Evolutionary conservation across 2,888 invertebrate species (phyloP), one percentile per base, ranked within the genome.

Genomic region (Andrena camellia): DNA sequence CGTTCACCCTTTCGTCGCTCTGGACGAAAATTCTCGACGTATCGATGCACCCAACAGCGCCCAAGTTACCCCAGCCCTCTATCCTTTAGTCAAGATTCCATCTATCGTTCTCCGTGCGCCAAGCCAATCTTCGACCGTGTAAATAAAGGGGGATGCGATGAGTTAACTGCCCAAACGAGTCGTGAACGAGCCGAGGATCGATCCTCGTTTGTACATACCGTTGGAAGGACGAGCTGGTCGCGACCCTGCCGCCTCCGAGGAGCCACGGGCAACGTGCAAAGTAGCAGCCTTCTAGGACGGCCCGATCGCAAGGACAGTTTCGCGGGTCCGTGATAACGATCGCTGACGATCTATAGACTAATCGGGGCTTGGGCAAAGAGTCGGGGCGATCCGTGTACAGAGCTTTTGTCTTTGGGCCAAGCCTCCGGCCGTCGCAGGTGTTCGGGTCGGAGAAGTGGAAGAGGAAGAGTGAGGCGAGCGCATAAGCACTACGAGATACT

Each of bases 211-310:
- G 78, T 78, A 76, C 13, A 70, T 60, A 70, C 60, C 48, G 48
- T 29, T 20, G 20, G 23, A 17, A 48, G 33, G 23, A 60, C 52
- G 20, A 57, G 63, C 50, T 33, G 35, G 13, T 74, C 33, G 72
- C 57, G 57, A 26, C 2, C 23, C 57, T 57, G 42, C 42, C 10
- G 26, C 20, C 57, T 10, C 23, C 29, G 8, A 31, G 63, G 75
- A 74, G 63, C 29, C 75, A 90, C 83, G 92, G 92, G 92, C 92
- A 92, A 92, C 85, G 92, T 92, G 92, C 92, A 92, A 92, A 77
- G 84, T 83, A 81, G 87, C 90, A 88, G 86, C 83, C 84, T 85
- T 77, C 33, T 59, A 70, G 74, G 67, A 59, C 50, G 64, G 67
- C 54, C 68, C 35, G 29, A 29, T 29, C 59, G 17, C 59, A 6